Evolutionary conservation across 2,888 invertebrate species (phyloP).

Genomic region (Agrotis exclamationis): DNA sequence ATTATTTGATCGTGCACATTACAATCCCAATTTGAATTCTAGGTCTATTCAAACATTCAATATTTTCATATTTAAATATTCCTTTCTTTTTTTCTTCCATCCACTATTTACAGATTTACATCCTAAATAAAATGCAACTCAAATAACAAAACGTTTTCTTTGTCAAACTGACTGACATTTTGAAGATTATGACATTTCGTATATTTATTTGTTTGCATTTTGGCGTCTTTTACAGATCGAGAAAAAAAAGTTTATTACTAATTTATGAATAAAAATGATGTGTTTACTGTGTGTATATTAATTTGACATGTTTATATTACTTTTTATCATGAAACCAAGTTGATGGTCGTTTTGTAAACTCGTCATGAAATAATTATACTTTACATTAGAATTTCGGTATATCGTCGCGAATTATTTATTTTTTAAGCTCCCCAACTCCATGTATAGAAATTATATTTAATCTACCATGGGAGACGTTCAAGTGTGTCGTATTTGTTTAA

Average conservation of each 20-base stretch:
- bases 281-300: slow-evolving; percentile 5
- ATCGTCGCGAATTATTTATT: slow-evolving; percentile 72
- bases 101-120: not conserved
- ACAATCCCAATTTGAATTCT: no score
- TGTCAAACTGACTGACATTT: slow-evolving; percentile 10
- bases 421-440: slow-evolving; percentile 27
- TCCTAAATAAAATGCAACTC: no score
- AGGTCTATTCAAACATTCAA: no score
- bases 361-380: not conserved
- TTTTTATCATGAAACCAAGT: not conserved
- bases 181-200: slow-evolving; percentile 21
- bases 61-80: no score
- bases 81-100: not conserved
- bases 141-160: slow-evolving; percentile 27
- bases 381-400: slow-evolving; percentile 65
- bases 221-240: not conserved
- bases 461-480: slow-evolving; percentile 77
- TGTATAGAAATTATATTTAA: slow-evolving; percentile 14
- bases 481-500: slow-evolving; percentile 85
- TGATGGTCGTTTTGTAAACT: not conserved
- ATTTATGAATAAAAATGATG: slow-evolving; percentile 37
- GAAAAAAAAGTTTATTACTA: not conserved
- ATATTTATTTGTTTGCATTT: slow-evolving; percentile 8
- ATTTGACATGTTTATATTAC: not conserved
- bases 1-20: no score